These are phyloP conservation scores for Otus scops DNA, from an alignment of 2,797 vertebrate species.

Conservation along the genomic window DNA sequence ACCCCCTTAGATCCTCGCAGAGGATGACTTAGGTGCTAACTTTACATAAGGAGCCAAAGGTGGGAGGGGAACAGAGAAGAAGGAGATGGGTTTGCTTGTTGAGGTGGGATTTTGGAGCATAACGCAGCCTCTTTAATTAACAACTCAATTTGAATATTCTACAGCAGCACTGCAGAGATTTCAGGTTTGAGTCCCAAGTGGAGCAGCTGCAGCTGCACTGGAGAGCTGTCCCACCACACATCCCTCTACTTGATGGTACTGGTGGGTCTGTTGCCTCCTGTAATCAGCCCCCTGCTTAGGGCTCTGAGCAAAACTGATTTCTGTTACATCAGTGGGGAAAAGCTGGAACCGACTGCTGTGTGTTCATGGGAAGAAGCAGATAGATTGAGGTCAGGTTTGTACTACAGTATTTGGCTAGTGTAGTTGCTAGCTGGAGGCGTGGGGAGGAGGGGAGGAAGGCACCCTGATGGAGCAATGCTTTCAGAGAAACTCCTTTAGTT, in stretches of 20 bases:
- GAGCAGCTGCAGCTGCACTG: background rate
- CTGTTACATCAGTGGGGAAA: background rate
- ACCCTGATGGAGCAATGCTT: background rate
- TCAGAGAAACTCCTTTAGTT: background rate
- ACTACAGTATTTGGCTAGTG: background rate
- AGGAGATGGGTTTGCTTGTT: background rate
- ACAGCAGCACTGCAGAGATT: background rate
- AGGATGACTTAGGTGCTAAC: background rate
- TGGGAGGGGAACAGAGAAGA: background rate
- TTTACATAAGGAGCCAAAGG: background rate
- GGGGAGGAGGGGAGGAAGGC: background rate
- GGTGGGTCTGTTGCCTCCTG: background rate
- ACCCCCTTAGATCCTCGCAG: background rate
- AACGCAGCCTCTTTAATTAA: background rate
- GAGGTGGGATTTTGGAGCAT: background rate
- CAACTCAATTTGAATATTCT: background rate
- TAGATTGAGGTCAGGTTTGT: background rate
- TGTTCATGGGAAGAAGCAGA: background rate
- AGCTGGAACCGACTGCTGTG: background rate
- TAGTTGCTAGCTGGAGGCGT: background rate
- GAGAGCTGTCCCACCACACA: background rate
- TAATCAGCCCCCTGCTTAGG: background rate
- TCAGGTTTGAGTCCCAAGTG: background rate
- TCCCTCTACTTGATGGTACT: background rate
- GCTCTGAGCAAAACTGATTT: background rate